Evolutionary conservation across 2,888 invertebrate species (phyloP).

Genomic region (Cheilosia impressa): DNA sequence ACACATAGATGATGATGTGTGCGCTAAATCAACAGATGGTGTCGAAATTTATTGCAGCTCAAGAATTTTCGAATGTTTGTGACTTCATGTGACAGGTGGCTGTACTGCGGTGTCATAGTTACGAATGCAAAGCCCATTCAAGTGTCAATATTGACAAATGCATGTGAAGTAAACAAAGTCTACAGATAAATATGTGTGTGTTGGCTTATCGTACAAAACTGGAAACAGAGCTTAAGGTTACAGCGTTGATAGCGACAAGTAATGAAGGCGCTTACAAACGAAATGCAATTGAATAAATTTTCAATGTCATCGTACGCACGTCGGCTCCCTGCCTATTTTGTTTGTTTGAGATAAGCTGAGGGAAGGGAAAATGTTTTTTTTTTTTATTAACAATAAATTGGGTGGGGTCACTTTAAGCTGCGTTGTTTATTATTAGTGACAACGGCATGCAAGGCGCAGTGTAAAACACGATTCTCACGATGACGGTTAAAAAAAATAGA

Average conservation of each 20-base stretch:
- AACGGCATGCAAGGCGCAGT: constrained; percentile 4
- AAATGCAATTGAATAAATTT: not conserved
- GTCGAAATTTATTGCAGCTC: not conserved
- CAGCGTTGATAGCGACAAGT: constrained; percentile 3
- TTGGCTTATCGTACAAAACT: constrained; percentile 41
- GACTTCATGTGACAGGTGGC: too few species aligned
- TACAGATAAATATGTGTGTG: constrained; percentile 5
- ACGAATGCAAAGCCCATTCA: not conserved
- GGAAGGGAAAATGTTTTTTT: constrained; percentile 1
- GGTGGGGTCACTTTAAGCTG: constrained; percentile 20
- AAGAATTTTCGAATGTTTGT: not conserved
- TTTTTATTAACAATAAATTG: constrained; percentile 27
- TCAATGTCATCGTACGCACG: constrained; percentile 21
- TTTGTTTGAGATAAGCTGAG: constrained; percentile 6
- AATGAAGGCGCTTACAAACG: not conserved
- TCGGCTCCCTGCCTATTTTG: not conserved
- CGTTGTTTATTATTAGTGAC: constrained; percentile 11
- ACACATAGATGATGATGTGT: constrained; percentile 6
- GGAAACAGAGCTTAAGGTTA: constrained; percentile 33
- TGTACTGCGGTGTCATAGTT: too few species aligned
- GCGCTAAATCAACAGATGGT: not conserved
- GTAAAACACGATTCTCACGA: constrained; percentile 39
- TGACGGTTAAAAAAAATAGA: constrained; percentile 1
- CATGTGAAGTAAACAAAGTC: constrained; percentile 18
- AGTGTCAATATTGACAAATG: constrained; percentile 34